These are phyloP conservation scores for Melanocharis versteri DNA, from an alignment of 2,113 vertebrate genomes.

Conservation along the genomic window DNA sequence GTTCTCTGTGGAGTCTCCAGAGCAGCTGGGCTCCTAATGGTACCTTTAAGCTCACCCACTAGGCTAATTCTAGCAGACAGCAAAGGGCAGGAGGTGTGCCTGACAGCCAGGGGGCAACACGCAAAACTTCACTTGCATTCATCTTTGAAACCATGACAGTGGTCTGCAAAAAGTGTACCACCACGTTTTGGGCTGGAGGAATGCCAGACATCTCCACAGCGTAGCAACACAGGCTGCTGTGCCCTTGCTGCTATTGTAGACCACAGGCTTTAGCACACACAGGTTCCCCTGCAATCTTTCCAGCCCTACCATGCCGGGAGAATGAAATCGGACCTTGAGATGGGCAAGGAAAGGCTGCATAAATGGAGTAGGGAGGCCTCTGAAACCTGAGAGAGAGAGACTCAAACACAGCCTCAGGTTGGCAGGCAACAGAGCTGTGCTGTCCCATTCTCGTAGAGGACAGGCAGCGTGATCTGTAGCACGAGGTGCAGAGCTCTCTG, in stretches of 20 bases:
- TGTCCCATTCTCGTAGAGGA: neutral
- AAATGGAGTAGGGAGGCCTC: neutral
- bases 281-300: neutral
- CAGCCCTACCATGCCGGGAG: accelerated
- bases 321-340: conserved; percentile 23
- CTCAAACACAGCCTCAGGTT: neutral
- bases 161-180: neutral
- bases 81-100: neutral
- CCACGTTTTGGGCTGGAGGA: accelerated
- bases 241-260: neutral
- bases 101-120: neutral
- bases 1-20: neutral
- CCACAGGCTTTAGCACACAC: neutral
- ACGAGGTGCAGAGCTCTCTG: conserved; percentile 7
- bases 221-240: neutral
- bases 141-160: neutral
- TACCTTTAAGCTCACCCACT: neutral
- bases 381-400: conserved; percentile 31
- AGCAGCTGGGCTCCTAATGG: neutral
- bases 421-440: neutral
- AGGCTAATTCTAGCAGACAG: neutral
- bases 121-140: neutral
- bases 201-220: neutral
- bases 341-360: conserved; percentile 4
- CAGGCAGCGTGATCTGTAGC: conserved; percentile 33